Evolutionary conservation across 2,888 invertebrate species (phyloP).

Genomic region (Callyntrura guangdongensis): DNA sequence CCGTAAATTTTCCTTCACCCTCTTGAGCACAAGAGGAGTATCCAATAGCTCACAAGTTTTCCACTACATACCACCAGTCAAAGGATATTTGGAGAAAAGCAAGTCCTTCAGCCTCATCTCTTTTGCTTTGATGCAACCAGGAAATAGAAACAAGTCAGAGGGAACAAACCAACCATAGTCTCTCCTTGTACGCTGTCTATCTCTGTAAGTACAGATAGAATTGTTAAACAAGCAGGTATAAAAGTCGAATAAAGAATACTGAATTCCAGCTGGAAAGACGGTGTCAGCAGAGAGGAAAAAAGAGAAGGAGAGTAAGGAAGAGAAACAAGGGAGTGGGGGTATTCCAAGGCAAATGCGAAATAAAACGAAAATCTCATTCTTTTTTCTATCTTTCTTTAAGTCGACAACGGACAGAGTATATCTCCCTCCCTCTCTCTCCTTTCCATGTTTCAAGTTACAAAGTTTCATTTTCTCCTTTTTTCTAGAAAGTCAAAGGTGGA

Average conservation of each 20-base stretch:
- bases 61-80: not conserved
- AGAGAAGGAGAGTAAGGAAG: not conserved
- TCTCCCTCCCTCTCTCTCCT: not conserved
- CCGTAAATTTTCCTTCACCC: too few species aligned
- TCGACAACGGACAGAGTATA: not conserved
- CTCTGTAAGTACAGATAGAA: too few species aligned
- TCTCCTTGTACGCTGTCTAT: not conserved
- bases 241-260: slow-evolving; percentile 36
- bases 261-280: slow-evolving; percentile 24
- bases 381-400: slow-evolving; percentile 27
- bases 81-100: too few species aligned
- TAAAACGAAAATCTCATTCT: slow-evolving; percentile 30
- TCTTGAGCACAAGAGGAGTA: too few species aligned
- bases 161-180: not conserved
- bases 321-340: too few species aligned
- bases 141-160: too few species aligned
- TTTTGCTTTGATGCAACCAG: too few species aligned
- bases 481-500: not conserved
- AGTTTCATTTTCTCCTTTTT: not conserved
- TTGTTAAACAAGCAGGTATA: slow-evolving; percentile 37
- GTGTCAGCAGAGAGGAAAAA: not conserved
- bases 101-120: too few species aligned
- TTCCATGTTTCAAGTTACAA: not conserved
- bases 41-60: not conserved
- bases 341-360: too few species aligned